Evolutionary conservation across 2,797 vertebrate species (phyloP).

Genomic region (Coluber constrictor): DNA sequence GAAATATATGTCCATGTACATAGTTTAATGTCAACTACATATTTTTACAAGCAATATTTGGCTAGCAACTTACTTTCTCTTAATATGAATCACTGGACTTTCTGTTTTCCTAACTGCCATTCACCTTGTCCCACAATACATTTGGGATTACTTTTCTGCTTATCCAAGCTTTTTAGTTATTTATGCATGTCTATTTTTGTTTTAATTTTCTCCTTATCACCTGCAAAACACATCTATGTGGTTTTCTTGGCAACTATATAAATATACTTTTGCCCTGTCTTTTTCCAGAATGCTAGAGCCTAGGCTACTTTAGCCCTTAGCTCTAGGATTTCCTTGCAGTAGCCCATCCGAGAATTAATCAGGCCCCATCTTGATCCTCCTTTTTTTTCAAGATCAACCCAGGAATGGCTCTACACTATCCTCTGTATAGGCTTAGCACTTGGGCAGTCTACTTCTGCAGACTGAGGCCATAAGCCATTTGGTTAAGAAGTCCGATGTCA

Average conservation of each 20-base stretch:
- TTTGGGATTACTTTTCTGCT: not conserved
- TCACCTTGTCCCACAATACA: not conserved
- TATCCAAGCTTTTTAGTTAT: not conserved
- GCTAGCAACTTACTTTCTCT: not conserved
- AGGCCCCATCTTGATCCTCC: not conserved
- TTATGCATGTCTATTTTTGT: not conserved
- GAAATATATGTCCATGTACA: not conserved
- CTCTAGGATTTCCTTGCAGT: not conserved
- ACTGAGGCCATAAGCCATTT: not conserved
- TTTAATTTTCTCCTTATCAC: not conserved
- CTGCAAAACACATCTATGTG: not conserved
- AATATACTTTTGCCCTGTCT: not conserved
- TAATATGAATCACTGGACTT: not conserved
- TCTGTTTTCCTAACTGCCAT: not conserved
- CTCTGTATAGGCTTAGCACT: not conserved
- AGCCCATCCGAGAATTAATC: not conserved
- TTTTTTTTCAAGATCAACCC: not conserved
- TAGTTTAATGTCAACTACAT: not conserved
- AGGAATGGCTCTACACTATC: not conserved
- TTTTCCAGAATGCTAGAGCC: not conserved
- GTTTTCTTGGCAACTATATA: not conserved
- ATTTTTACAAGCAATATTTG: not conserved
- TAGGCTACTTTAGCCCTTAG: not conserved
- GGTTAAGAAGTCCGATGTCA: not conserved
- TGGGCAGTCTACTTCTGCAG: not conserved